phyloP scores from a whole-genome alignment of 2,113 vertebrate genomes.

The Pyrgilauda ruficollis region DNA sequence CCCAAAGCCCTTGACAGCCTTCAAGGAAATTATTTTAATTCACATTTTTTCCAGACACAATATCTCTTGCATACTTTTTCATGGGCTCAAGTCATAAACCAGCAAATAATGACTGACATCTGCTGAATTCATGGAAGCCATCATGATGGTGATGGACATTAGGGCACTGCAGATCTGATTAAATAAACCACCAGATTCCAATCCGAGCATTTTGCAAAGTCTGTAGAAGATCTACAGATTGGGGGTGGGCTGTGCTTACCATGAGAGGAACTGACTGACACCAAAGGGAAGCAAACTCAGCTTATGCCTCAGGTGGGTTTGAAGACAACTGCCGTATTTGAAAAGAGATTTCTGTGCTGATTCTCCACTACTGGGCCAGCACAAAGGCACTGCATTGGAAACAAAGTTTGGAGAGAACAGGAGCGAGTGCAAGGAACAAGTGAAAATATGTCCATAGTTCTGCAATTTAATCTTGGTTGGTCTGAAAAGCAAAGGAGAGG shows the following conservation, averaged over 20 bases:
- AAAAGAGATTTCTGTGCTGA: background rate
- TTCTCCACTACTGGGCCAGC: background rate
- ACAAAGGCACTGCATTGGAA: background rate
- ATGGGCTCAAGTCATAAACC: background rate
- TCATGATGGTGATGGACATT: background rate
- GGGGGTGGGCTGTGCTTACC: background rate
- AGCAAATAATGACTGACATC: background rate
- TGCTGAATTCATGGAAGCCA: background rate
- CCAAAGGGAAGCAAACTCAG: background rate
- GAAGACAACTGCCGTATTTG: background rate
- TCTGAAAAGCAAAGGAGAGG: background rate
- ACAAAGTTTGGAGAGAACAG: background rate
- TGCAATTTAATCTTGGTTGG: background rate
- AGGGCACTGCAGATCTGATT: background rate
- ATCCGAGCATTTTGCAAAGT: background rate
- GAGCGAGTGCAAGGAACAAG: background rate
- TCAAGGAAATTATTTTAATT: conserved; percentile 33
- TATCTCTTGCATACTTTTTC: conserved; percentile 42
- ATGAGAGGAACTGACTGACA: background rate
- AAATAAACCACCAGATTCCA: background rate
- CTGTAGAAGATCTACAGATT: background rate
- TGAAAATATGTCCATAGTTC: background rate
- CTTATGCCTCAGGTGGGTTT: background rate
- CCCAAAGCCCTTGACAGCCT: background rate
- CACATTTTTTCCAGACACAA: background rate